Evolutionary conservation across 2,113 vertebrate species (phyloP), one percentile per base, ranked within the genome.

Genomic region (Conger conger): DNA sequence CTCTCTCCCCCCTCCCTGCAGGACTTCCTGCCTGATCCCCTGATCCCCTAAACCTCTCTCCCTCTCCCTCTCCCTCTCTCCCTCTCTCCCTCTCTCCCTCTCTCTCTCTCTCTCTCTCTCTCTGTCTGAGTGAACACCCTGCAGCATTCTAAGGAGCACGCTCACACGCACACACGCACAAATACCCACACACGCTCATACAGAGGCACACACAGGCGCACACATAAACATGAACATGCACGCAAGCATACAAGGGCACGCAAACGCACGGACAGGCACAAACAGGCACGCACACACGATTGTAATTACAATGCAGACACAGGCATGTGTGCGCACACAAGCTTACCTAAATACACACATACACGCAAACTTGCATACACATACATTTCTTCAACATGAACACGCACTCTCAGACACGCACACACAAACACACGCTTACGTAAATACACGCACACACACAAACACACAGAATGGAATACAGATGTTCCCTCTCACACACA

Each of bases 61-160:
- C 50, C 16, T 16, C 15, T 53, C 8, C 16, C 1, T 53, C 50
- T 16, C 50, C 50, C 50, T 53, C 16, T 53, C 50, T 53, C 0
- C 16, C 8, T 53, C 50, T 53, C 50, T 16, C 50, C 16, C 50
- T 53, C 8, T 53, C 50, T 9, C 16, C 16, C 50, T 53, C 1
- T 53, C 50, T 53, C 50, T 53, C 50, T 16, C 7, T 53, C 50
- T 1, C 50, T 16, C 50, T 16, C 50, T 16, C 50, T 16, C 50
- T 16, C 0, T 1, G 8, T 27, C 57, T 86, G 86, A 89, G 87
- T 89, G 94, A 94, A 94, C 91, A 92, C 76, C 80, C 87, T 80
- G 87, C 45, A 83, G 89, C 92, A 94, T 93, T 91, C 91, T 90
- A 92, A 91, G 91, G 88, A 85, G 87, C 84, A 37, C 84, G 89